Evolutionary conservation across 2,888 invertebrate species (phyloP).

Genomic region (Eupithecia subfuscata): DNA sequence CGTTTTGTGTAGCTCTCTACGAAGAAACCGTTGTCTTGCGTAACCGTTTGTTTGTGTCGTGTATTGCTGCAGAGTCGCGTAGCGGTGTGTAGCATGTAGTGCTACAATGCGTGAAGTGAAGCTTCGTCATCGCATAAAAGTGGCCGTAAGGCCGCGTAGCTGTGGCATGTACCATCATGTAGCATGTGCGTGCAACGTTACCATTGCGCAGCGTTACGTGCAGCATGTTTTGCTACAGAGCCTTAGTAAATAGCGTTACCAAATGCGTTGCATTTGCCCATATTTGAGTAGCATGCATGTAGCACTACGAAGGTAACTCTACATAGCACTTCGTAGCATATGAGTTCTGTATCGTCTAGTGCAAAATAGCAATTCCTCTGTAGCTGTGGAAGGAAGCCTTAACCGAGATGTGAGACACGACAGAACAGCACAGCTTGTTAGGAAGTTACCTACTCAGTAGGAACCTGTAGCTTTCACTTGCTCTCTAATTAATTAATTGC

Average conservation of each 20-base stretch:
- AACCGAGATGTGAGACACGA: conserved; percentile 31
- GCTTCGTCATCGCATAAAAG: not conserved
- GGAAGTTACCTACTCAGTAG: conserved; percentile 23
- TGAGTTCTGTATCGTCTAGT: not conserved
- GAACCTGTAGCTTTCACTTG: conserved; percentile 34
- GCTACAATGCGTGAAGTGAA: not conserved
- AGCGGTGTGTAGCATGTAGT: not conserved
- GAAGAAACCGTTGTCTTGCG: not conserved
- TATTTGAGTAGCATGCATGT: not conserved
- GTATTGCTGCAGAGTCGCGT: not conserved
- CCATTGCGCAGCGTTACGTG: not conserved
- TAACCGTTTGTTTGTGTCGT: not conserved
- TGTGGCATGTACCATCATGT: not conserved
- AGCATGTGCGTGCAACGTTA: not conserved
- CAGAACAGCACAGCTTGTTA: conserved; percentile 31
- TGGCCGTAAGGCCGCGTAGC: not conserved
- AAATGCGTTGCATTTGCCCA: no score
- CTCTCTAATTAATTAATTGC: conserved; percentile 45
- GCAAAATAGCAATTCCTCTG: not conserved
- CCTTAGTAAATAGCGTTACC: no score
- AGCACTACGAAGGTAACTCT: not conserved
- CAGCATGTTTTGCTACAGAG: not conserved
- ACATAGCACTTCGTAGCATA: not conserved
- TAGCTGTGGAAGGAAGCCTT: not conserved
- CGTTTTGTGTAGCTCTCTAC: not conserved